Percentiles rank a stretch among this genome's conserved stretches.
Conservation (phyloP, 2,888 invertebrate species). For the Melanostoma scalare region DNA sequence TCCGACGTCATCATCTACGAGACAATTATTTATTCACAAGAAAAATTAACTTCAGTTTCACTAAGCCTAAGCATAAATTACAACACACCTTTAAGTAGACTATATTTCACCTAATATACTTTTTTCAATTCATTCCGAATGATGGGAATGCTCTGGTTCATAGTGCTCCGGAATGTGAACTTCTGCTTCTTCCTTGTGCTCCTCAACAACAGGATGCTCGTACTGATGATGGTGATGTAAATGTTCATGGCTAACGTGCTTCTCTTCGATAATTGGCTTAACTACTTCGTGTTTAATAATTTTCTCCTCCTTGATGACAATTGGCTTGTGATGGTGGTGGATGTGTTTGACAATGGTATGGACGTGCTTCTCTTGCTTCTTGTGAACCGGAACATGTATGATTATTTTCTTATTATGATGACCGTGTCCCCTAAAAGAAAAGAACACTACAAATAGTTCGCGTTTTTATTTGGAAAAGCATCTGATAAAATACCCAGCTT, state of each 20-base stretch:
- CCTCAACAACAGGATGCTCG: slow-evolving; percentile 51
- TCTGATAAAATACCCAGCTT: slow-evolving; percentile 41
- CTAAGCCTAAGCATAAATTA: no score
- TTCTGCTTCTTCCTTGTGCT: slow-evolving; percentile 45
- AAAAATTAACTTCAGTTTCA: no score
- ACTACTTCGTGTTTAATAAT: slow-evolving; percentile 79
- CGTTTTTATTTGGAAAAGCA: neutral
- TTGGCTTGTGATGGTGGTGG: slow-evolving; percentile 82
- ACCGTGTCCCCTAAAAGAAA: slow-evolving; percentile 25
- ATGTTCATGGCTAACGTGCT: slow-evolving; percentile 79
- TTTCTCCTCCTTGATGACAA: slow-evolving; percentile 81
- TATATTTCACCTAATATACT: slow-evolving; percentile 7
- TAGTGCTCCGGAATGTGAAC: slow-evolving; percentile 51
- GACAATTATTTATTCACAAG: no score
- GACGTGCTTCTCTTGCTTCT: slow-evolving; percentile 81
- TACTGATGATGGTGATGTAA: slow-evolving; percentile 78
- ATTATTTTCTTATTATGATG: slow-evolving; percentile 78
- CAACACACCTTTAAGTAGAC: no score
- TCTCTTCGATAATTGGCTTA: slow-evolving; percentile 79
- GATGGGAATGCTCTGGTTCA: slow-evolving; percentile 32
- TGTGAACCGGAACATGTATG: slow-evolving; percentile 81
- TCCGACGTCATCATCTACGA: no score
- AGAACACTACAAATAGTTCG: neutral
- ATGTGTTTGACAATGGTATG: slow-evolving; percentile 81
- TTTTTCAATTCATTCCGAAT: neutral